Conservation (phyloP, 1,140 invertebrate genomes). For the Pollicipes pollicipes region DNA sequence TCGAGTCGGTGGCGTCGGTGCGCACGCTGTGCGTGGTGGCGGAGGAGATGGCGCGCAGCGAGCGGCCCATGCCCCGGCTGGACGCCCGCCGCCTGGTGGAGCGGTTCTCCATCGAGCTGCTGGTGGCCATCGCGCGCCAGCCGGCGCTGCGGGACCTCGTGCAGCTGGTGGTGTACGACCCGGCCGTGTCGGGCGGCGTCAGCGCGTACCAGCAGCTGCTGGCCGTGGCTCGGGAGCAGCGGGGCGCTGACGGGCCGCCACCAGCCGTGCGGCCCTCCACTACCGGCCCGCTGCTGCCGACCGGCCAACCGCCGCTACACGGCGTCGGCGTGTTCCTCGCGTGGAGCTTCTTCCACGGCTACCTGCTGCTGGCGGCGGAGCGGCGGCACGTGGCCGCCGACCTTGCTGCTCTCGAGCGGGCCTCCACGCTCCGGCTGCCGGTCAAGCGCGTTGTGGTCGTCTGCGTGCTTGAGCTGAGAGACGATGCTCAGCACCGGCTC, state of each 20-base stretch:
- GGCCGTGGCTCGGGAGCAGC: too few relatives aligned
- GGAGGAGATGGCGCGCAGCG: background rate
- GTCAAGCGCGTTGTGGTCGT: background rate
- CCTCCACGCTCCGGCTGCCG: background rate
- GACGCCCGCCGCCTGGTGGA: background rate
- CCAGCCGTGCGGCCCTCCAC: too few relatives aligned
- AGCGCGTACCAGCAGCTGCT: too few relatives aligned
- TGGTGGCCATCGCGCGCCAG: background rate
- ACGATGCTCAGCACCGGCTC: too few relatives aligned
- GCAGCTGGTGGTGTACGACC: background rate
- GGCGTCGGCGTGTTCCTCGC: background rate
- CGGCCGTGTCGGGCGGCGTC: background rate
- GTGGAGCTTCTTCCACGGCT: background rate
- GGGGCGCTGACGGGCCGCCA: too few relatives aligned
- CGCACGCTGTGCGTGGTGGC: background rate
- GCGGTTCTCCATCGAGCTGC: background rate
- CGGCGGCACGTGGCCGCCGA: background rate
- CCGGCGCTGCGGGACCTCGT: background rate
- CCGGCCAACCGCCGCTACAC: too few relatives aligned
- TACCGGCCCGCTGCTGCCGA: too few relatives aligned
- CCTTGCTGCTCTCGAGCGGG: background rate
- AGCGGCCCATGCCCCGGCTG: background rate
- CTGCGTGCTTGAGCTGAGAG: background rate
- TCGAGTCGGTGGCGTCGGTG: background rate
- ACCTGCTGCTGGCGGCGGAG: background rate